Conservation (phyloP, 2,888 invertebrate genomes). For the Junonia oenone region DNA sequence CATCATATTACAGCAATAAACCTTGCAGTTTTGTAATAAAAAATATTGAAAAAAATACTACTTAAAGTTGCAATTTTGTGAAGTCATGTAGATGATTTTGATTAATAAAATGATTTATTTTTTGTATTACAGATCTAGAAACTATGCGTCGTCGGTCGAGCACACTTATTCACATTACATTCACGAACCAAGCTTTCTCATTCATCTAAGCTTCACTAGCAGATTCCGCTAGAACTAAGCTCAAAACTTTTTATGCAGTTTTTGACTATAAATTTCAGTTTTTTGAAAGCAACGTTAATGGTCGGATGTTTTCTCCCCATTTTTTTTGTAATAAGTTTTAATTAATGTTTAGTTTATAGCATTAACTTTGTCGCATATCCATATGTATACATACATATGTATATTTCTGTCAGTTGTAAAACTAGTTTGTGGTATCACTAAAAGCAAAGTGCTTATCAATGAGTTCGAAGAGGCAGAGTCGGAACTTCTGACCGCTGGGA, state of each 20-base stretch:
- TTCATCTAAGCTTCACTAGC: neutral
- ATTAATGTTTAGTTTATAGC: too few species aligned
- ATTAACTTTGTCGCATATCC: neutral
- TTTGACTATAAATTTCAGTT: neutral
- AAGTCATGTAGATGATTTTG: too few species aligned
- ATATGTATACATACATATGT: neutral
- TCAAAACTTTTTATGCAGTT: neutral
- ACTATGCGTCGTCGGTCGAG: neutral
- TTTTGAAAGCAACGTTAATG: neutral
- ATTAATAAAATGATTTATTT: too few species aligned
- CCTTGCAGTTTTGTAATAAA: too few species aligned
- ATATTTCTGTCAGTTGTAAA: slow-evolving; percentile 6
- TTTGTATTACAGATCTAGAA: neutral
- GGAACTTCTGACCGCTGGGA: slow-evolving; percentile 52
- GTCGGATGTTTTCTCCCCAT: neutral
- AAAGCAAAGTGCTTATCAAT: slow-evolving; percentile 25
- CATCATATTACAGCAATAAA: too few species aligned
- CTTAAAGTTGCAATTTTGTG: too few species aligned
- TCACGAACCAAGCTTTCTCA: neutral
- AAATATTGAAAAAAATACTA: too few species aligned
- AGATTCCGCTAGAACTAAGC: neutral
- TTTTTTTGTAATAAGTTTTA: too few species aligned
- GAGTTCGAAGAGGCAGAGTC: slow-evolving; percentile 50
- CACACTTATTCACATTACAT: neutral
- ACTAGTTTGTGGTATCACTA: slow-evolving; percentile 12